A percentile compares a stretch with the other conserved stretches of the same genome.
These are phyloP conservation scores for Caloenas nicobarica DNA, from an alignment of 2,113 vertebrate species.

Conservation along the genomic window DNA sequence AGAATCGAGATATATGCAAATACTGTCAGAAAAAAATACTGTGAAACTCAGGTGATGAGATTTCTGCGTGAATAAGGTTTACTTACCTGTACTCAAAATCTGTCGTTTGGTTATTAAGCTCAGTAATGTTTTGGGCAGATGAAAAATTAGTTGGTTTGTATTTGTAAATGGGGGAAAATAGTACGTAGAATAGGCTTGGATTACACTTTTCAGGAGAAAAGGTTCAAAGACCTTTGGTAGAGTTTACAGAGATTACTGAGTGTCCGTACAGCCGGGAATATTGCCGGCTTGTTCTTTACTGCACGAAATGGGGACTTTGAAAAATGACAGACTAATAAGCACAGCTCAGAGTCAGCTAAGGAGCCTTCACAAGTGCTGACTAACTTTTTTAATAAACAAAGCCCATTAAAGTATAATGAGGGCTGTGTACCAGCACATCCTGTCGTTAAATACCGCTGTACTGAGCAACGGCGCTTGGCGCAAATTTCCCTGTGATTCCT, in stretches of 20 bases:
- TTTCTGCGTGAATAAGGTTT: neutral
- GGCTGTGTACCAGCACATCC: neutral
- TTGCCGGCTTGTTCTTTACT: neutral
- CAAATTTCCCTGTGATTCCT: neutral
- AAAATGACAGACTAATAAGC: neutral
- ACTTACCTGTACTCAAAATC: neutral
- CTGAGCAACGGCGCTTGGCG: neutral
- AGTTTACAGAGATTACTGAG: neutral
- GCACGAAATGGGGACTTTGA: neutral
- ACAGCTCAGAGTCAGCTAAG: neutral
- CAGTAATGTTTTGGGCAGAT: neutral
- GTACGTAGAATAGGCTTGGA: neutral
- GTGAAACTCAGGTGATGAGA: neutral
- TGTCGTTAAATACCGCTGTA: no score
- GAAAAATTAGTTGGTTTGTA: neutral
- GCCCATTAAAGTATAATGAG: neutral
- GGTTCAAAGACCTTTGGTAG: neutral
- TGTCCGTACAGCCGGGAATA: fast-evolving
- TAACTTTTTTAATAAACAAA: conserved; percentile 13
- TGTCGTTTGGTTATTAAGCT: neutral
- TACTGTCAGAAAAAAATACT: neutral
- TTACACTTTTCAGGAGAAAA: fast-evolving
- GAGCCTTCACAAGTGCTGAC: neutral
- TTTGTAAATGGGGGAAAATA: neutral
- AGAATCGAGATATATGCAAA: neutral